Evolutionary conservation across 2,113 vertebrate genomes (phyloP), one percentile per base, ranked within the genome.

Genomic region (Brevimyrus niger): DNA sequence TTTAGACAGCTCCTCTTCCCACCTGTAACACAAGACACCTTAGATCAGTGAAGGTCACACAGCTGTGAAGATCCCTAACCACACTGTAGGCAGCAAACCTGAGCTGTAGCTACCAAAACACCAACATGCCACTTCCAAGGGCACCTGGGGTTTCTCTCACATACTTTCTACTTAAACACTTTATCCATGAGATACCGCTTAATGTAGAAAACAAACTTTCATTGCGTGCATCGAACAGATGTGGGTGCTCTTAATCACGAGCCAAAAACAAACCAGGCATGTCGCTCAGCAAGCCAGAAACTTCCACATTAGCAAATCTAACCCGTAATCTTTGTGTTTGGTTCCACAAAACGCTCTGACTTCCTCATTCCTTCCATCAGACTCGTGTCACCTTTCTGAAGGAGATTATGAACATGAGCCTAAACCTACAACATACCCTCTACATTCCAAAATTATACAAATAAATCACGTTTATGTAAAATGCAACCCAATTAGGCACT

Each of bases 1-100:
- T 88, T 96, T 98, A 17, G 95, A 96, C 31, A 97, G 90, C 90
- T 99, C 98, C 91, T 99, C 98, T 58, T 99, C 97, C 98, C 98
- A 99, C 90, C 98, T 99, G 96, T 87, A 97, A 97, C 90, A 95
- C 91, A 93, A 89, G 94, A 91, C 90, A 96, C 92, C 90, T 92
- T 89, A 93, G 92, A 92, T 91, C 44, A 94, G 90, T 21, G 42
- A 65, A 47, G 82, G 44, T 84, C 44, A 84, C 44, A 27, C 38
- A 38, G 42, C 44, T n/a, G 44, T 11, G 23, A 47, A 47, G 44
- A 46, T 23, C 44, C 9, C 19, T 44, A 19, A 80, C 23, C 44
- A n/a, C 38, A 38, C 44, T 84, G n/a, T 1, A 31, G 61, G 27
- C 61, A 69, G 61, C n/a, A 46, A 44, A 21, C 44, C 21, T n/a